Evolutionary conservation across 1,140 invertebrate genomes (phyloP).

Genomic region (Scaptomyza graminum): DNA sequence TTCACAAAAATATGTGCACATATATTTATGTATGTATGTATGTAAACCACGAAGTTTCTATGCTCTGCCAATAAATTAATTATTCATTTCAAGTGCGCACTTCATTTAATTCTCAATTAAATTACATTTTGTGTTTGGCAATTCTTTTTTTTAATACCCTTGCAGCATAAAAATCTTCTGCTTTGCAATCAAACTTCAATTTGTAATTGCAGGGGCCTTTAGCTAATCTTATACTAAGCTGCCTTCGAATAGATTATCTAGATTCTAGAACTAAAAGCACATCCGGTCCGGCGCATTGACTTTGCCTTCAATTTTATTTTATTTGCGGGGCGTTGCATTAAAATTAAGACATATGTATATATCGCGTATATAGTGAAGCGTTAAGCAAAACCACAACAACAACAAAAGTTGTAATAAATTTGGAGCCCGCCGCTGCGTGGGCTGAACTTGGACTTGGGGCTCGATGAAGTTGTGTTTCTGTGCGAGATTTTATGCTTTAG

Average conservation of each 20-base stretch:
- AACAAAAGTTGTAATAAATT: conserved; percentile 74
- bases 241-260: conserved; percentile 7
- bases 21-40: conserved; percentile 13
- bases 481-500: background rate
- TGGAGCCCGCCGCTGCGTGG: conserved; percentile 47
- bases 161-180: background rate
- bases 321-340: conserved; percentile 42
- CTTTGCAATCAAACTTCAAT: no score
- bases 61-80: background rate
- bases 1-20: no score
- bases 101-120: no score
- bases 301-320: conserved; percentile 15
- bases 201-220: background rate
- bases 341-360: conserved; percentile 70
- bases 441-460: conserved; percentile 29
- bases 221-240: no score
- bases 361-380: conserved; percentile 5
- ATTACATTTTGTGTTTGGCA: no score
- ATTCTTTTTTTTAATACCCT: background rate
- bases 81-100: background rate
- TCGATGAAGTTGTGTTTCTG: conserved; percentile 5
- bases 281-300: conserved; percentile 17
- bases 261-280: conserved; percentile 15
- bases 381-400: conserved; percentile 21
- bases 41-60: background rate